phyloP scores from a whole-genome alignment of 2,797 vertebrate species.

The Sebastes matsubarae region DNA sequence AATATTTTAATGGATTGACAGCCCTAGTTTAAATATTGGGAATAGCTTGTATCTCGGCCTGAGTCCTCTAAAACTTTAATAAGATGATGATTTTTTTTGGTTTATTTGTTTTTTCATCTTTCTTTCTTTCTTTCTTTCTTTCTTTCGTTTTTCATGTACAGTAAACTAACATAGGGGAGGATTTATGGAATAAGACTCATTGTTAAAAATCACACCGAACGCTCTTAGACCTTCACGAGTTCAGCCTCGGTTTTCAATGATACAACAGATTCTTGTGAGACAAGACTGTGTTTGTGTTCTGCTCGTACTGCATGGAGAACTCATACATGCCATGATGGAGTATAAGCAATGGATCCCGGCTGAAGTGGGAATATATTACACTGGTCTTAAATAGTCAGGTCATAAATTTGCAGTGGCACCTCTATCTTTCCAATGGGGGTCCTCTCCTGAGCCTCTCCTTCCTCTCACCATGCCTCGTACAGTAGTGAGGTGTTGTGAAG shows the following conservation, averaged over 20 bases:
- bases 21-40: not conserved
- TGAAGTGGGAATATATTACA: constrained; percentile 55
- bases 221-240: not conserved
- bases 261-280: not conserved
- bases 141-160: too few relatives aligned
- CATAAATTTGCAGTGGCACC: constrained; percentile 67
- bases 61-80: not conserved
- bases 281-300: constrained; percentile 8
- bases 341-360: constrained; percentile 20
- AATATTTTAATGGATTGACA: too few relatives aligned
- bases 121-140: too few relatives aligned
- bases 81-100: not conserved
- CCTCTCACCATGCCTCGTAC: constrained; percentile 27
- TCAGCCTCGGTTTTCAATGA: not conserved
- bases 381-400: constrained; percentile 60
- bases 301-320: not conserved
- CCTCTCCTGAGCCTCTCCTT: constrained; percentile 44
- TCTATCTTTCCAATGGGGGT: constrained; percentile 49
- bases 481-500: constrained; percentile 64
- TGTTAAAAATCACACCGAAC: not conserved
- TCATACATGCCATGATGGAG: constrained; percentile 27
- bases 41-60: not conserved
- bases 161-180: not conserved
- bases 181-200: not conserved
- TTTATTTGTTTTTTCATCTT: not conserved